These are phyloP conservation scores for Cheirogaleus medius DNA, from an alignment of 2,113 vertebrate species.

Conservation along the genomic window DNA sequence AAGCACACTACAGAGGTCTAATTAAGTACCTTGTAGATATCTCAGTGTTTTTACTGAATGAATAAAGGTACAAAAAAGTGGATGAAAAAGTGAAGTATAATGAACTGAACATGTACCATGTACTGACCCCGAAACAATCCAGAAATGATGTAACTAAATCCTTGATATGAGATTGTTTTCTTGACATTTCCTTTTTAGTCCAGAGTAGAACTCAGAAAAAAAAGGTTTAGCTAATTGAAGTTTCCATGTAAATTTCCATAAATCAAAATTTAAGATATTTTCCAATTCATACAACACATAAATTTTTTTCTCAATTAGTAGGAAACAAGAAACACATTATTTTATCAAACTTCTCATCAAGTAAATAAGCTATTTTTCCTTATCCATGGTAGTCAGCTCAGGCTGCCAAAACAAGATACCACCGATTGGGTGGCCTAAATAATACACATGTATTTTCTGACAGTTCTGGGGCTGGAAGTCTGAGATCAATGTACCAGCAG, in stretches of 20 bases:
- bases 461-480: background rate
- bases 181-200: background rate
- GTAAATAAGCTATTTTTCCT: background rate
- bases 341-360: background rate
- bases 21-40: background rate
- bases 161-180: background rate
- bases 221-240: background rate
- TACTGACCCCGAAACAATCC: background rate
- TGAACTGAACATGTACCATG: background rate
- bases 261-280: slow-evolving; percentile 12
- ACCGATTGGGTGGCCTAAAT: background rate
- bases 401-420: background rate
- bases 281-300: background rate
- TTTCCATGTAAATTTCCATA: background rate
- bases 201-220: background rate
- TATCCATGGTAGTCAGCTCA: background rate
- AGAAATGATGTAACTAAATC: background rate
- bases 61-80: background rate
- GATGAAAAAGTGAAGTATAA: background rate
- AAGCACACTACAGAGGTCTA: background rate
- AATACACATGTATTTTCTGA: background rate
- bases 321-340: background rate
- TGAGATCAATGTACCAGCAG: background rate
- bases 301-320: too few species aligned
- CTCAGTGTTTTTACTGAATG: background rate